A percentile compares a stretch with the other conserved stretches of the same genome.
Evolutionary conservation across 2,113 vertebrate species (phyloP).

Genomic region (Sula dactylatra): DNA sequence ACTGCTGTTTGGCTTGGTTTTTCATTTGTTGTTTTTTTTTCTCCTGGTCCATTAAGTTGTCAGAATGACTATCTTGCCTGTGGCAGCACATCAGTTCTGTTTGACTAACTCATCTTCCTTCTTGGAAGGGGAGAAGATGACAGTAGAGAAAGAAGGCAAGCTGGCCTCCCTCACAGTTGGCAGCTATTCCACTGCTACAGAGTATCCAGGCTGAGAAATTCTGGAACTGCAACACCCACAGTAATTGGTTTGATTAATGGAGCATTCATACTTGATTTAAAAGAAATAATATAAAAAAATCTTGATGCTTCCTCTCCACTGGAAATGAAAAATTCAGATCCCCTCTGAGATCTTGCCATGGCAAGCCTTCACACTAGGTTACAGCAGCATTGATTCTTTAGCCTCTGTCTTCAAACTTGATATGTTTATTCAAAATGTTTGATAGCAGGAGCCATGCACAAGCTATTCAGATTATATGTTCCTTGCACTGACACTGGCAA

Average conservation of each 20-base stretch:
- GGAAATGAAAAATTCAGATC: constrained; percentile 8
- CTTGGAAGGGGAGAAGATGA: neutral
- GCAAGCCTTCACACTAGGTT: neutral
- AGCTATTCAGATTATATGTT: neutral
- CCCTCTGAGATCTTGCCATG: neutral
- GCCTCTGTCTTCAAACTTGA: neutral
- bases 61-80: neutral
- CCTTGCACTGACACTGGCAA: neutral
- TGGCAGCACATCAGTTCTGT: neutral
- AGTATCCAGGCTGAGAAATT: constrained; percentile 37
- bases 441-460: neutral
- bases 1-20: neutral
- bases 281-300: constrained; percentile 3
- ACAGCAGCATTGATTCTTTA: neutral
- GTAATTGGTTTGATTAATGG: constrained; percentile 24
- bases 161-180: neutral
- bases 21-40: neutral
- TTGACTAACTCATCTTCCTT: neutral
- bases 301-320: neutral
- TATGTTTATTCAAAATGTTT: neutral
- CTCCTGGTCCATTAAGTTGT: constrained; percentile 25
- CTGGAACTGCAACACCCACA: constrained; percentile 15
- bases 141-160: neutral
- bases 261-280: neutral
- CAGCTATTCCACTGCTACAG: constrained; percentile 7